These are phyloP conservation scores for Amblyjoppa fuscipennis DNA, from an alignment of 2,888 invertebrate species.

Conservation along the genomic window DNA sequence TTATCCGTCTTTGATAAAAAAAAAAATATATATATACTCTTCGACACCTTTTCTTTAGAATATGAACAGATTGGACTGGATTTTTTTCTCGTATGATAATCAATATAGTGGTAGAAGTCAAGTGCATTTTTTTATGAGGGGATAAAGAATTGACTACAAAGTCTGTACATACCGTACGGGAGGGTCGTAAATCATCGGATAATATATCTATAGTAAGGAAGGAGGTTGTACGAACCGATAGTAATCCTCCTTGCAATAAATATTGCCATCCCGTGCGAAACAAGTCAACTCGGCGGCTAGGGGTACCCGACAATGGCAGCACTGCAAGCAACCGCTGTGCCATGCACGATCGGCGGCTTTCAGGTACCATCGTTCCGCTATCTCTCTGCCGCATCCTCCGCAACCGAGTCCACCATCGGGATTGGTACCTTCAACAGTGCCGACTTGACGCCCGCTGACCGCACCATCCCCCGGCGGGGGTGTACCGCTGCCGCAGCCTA, in stretches of 20 bases:
- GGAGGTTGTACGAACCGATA: constrained; percentile 90
- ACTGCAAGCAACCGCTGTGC: constrained; percentile 94
- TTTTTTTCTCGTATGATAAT: constrained; percentile 10
- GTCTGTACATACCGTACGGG: background rate
- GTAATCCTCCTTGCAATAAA: constrained; percentile 98
- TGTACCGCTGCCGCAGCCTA: constrained; percentile 85
- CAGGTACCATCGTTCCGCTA: constrained; percentile 90
- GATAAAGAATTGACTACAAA: constrained; percentile 2
- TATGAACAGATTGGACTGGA: background rate
- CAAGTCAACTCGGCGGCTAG: constrained; percentile 95
- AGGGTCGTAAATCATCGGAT: constrained; percentile 31
- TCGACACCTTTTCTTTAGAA: background rate
- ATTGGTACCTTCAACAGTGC: constrained; percentile 78
- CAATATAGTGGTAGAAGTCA: background rate
- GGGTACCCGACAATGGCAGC: constrained; percentile 94
- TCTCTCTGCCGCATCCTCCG: constrained; percentile 88
- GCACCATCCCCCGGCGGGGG: constrained; percentile 86
- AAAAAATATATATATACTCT: background rate
- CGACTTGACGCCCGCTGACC: constrained; percentile 84
- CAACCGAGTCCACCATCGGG: constrained; percentile 83
- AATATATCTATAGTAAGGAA: constrained; percentile 23
- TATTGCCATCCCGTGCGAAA: constrained; percentile 95
- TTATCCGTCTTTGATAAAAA: background rate
- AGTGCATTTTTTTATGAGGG: background rate
- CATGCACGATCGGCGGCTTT: constrained; percentile 95